A percentile compares a stretch with the other conserved stretches of the same genome.
Conservation (phyloP, 64 coral and sea anemone genomes). For the Stylophora pistillata region DNA sequence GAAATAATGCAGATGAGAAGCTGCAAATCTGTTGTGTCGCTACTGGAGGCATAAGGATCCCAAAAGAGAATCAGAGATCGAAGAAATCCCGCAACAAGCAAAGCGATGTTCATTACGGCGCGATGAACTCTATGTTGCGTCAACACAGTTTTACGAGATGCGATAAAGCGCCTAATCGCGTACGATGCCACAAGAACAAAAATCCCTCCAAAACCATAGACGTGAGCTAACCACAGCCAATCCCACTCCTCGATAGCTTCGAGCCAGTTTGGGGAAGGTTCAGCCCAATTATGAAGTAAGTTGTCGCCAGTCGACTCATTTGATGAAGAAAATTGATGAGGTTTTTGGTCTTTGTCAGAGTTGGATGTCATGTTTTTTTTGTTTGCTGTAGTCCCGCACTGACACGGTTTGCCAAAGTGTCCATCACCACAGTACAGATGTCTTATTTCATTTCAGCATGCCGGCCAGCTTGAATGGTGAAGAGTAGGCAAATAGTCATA, state of each 20-base stretch:
- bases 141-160: neutral
- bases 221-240: slow-evolving; percentile 58
- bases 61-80: slow-evolving; percentile 47
- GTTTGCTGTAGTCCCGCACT: no score
- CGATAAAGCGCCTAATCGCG: neutral
- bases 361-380: no score
- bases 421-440: no score
- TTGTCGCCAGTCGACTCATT: neutral
- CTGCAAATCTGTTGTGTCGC: neutral
- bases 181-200: slow-evolving; percentile 42
- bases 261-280: slow-evolving; percentile 74
- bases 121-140: slow-evolving; percentile 15
- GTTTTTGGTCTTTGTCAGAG: no score
- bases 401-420: no score
- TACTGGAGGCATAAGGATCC: slow-evolving; percentile 54
- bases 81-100: slow-evolving; percentile 31
- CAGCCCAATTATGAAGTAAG: slow-evolving; percentile 41
- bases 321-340: no score
- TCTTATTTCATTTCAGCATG: no score
- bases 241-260: slow-evolving; percentile 26
- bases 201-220: slow-evolving; percentile 48
- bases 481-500: no score
- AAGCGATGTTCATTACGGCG: slow-evolving; percentile 23
- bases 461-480: no score
- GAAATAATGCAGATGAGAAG: slow-evolving; percentile 32